Evolutionary conservation across 1,140 invertebrate genomes (phyloP).

Genomic region (Marisa cornuarietis): DNA sequence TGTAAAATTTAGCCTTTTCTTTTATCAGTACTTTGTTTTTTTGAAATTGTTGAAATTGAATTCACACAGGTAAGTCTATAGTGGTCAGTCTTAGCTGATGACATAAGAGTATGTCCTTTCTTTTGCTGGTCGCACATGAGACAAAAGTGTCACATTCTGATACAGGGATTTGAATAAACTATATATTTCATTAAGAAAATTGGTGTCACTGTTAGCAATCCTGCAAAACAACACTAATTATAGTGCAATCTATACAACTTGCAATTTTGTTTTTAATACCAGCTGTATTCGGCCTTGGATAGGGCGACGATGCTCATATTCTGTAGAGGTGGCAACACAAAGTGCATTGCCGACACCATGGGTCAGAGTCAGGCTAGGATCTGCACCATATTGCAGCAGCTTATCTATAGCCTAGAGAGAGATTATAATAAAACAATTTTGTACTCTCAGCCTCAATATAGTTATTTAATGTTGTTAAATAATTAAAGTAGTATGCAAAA

Average conservation of each 20-base stretch:
- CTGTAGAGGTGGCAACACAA: slow-evolving; percentile 61
- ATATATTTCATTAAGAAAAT: no score
- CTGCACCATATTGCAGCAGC: slow-evolving; percentile 53
- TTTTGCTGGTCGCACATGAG: no score
- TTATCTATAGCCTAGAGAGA: slow-evolving; percentile 58
- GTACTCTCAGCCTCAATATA: neutral
- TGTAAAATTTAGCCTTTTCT: no score
- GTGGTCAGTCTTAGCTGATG: no score
- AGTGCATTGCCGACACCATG: slow-evolving; percentile 64
- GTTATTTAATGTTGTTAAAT: neutral
- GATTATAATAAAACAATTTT: neutral
- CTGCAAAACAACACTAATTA: neutral
- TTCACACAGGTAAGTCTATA: no score
- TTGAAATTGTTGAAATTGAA: no score
- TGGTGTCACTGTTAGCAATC: neutral
- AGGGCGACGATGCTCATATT: slow-evolving; percentile 58
- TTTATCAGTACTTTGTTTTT: no score
- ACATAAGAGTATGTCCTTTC: no score
- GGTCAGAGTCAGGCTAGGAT: slow-evolving; percentile 60
- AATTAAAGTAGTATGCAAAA: neutral
- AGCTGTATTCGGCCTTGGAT: slow-evolving; percentile 52
- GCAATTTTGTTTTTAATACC: slow-evolving; percentile 42
- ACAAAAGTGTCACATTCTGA: no score
- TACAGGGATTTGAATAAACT: no score
- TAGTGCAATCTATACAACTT: neutral